Evolutionary conservation across 2,888 invertebrate genomes (phyloP), one percentile per base, ranked within the genome.

Genomic region (Aphodius granarius): DNA sequence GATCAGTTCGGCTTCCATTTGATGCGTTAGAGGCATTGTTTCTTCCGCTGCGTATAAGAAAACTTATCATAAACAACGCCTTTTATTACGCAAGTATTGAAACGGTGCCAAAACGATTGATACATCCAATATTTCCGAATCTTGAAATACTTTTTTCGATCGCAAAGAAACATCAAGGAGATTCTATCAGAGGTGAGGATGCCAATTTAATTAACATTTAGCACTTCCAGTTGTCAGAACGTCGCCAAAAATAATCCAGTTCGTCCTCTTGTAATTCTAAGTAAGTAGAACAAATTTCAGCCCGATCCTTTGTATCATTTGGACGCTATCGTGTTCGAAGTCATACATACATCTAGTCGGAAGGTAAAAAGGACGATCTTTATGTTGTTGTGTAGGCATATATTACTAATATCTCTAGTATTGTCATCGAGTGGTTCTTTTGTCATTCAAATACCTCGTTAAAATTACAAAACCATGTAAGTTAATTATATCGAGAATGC

Each of bases 51-150:
- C 43, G 43, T 43, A 6, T 43, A 43, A 43, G 43, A 43, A 43
- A 43, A 13, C 43, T 9, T 43, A 43, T 43, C 13, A 9, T 43
- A 43, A 43, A 43, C 43, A 43, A 43, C 6, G 43, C 43, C 43
- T 9, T 43, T 43, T 43, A 43, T 75, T 75, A 63, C 73, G 75
- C 23, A 75, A 75, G 72, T 22, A 72, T 75, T 75, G 75, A 75
- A 72, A 75, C 20, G 66, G 66, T 72, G 75, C 75, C 75, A 75
- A 75, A 75, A 66, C 75, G 71, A 75, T 72, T 72, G 75, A 75
- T 75, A 75, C 72, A 43, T 75, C 75, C 71, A 72, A 75, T 72
- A 72, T 72, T 75, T 68, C 66, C 66, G 66, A 72, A 72, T 72
- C 43, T 43, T 43, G 43, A 43, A 43, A 43, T 43, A 43, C 43